A percentile compares a stretch with the other conserved stretches of the same genome.
Evolutionary conservation across 2,888 invertebrate species (phyloP).

Genomic region (Drosophila silvestris): DNA sequence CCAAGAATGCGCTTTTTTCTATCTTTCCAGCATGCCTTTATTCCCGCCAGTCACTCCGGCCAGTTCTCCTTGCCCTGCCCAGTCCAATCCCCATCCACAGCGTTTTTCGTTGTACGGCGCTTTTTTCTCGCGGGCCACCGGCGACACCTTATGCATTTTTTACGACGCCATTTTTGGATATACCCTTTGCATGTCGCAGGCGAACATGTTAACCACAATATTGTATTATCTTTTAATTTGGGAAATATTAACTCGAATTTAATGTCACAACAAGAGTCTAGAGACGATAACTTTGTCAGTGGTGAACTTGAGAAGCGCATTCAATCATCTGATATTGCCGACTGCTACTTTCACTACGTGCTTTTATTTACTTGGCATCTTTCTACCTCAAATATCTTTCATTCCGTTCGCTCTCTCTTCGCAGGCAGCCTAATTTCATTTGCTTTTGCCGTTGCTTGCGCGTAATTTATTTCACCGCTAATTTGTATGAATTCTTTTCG

Average conservation of each 20-base stretch:
- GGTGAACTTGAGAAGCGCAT: slow-evolving; percentile 20
- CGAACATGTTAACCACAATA: neutral
- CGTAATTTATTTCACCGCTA: slow-evolving; percentile 75
- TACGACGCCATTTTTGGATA: slow-evolving; percentile 5
- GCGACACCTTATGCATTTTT: slow-evolving; percentile 46
- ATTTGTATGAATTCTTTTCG: slow-evolving; percentile 74
- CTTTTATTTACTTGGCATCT: slow-evolving; percentile 54
- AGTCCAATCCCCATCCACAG: slow-evolving; percentile 2
- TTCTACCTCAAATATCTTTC: slow-evolving; percentile 30
- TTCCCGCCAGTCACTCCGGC: slow-evolving; percentile 45
- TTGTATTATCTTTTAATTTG: neutral
- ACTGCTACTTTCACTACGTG: neutral
- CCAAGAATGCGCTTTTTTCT: slow-evolving; percentile 60
- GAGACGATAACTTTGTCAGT: neutral
- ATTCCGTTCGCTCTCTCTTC: slow-evolving; percentile 6
- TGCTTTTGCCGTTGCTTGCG: slow-evolving; percentile 40
- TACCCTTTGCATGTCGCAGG: neutral
- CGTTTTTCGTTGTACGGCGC: slow-evolving; percentile 44
- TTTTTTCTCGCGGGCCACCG: slow-evolving; percentile 21
- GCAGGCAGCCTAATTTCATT: slow-evolving; percentile 66
- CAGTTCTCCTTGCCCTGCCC: neutral
- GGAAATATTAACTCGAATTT: neutral
- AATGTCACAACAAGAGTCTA: neutral
- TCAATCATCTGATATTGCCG: neutral
- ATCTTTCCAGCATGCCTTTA: slow-evolving; percentile 35